Conservation (phyloP, 2,113 vertebrate species). For the zebrafish (Danio rerio) region DNA sequence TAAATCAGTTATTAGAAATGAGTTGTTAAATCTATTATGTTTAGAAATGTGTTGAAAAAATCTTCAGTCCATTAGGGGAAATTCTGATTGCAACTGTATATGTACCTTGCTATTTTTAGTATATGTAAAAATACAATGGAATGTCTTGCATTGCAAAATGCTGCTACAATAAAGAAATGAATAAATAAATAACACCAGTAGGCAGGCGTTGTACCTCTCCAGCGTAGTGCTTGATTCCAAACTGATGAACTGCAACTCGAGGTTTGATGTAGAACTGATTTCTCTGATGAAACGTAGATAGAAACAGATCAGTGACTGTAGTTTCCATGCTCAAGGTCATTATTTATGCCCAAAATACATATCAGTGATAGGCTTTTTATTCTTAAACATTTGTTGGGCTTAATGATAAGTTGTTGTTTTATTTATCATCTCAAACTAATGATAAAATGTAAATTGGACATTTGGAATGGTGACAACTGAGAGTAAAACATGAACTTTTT, state of each 20-base stretch:
- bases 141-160: not conserved
- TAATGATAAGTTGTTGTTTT: too few species aligned
- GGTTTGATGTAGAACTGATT: constrained; percentile 97
- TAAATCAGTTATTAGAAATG: too few species aligned
- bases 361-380: not conserved
- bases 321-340: too few species aligned
- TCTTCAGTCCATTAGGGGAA: too few species aligned
- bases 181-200: not conserved
- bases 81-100: not conserved
- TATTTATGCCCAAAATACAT: not conserved
- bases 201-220: constrained; percentile 84
- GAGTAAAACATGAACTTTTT: too few species aligned
- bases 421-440: too few species aligned
- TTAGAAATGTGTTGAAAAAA: too few species aligned
- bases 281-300: constrained; percentile 77
- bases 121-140: not conserved
- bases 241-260: constrained; percentile 90
- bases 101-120: not conserved
- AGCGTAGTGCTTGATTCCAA: constrained; percentile 95
- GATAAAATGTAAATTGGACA: too few species aligned
- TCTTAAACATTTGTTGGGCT: too few species aligned
- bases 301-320: not conserved
- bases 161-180: not conserved
- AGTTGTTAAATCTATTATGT: too few species aligned
- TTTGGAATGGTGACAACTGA: too few species aligned